Evolutionary conservation across 2,888 invertebrate genomes (phyloP).

Genomic region (Tupiocoris notatus): DNA sequence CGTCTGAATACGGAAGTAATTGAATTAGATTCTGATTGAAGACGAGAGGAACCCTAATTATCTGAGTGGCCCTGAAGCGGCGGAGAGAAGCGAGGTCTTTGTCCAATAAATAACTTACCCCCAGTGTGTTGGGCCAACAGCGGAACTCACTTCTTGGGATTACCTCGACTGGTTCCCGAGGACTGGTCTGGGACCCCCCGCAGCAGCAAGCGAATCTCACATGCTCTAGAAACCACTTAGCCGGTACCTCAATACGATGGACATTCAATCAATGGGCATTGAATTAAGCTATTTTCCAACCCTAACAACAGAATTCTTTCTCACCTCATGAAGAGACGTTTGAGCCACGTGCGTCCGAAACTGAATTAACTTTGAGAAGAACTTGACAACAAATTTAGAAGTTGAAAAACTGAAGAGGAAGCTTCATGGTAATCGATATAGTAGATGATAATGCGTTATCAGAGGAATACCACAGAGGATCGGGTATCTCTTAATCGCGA

Average conservation of each 20-base stretch:
- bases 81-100: conserved; percentile 27
- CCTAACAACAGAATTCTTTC: too few species aligned
- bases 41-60: conserved; percentile 37
- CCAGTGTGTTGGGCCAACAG: conserved; percentile 31
- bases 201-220: not conserved
- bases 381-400: too few species aligned
- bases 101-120: conserved; percentile 38
- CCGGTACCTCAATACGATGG: conserved; percentile 31
- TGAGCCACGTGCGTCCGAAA: too few species aligned
- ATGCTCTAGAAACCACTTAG: conserved; percentile 11
- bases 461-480: too few species aligned
- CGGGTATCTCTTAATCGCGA: too few species aligned
- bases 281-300: conserved; percentile 19
- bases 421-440: too few species aligned
- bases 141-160: conserved; percentile 35
- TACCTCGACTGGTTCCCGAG: conserved; percentile 6
- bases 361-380: too few species aligned
- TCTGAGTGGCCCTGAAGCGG: conserved; percentile 29
- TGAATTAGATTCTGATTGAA: conserved; percentile 39
- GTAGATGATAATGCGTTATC: too few species aligned
- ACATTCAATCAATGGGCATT: conserved; percentile 32
- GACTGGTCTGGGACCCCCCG: not conserved
- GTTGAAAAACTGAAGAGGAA: too few species aligned
- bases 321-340: too few species aligned
- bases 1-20: conserved; percentile 36